Evolutionary conservation across 2,888 invertebrate genomes (phyloP), one percentile per base, ranked within the genome.

Genomic region (Mystacides longicornis): DNA sequence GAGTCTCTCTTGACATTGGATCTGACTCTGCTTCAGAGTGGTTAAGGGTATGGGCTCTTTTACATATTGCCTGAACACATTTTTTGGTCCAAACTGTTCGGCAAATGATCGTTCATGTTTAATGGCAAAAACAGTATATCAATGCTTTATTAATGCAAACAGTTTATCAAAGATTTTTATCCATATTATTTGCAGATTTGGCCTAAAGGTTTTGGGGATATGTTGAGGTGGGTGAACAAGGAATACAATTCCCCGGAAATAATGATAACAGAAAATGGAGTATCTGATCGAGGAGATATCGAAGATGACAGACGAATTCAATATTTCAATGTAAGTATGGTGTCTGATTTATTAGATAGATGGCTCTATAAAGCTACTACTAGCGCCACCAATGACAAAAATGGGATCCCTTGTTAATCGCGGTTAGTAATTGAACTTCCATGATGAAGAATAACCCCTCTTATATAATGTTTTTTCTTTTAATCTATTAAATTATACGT

Each of bases 221-320:
- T 81, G 21, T 67, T 83, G 27, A 77, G 78, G 46, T 81, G 80
- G 78, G 76, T 82, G 64, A 79, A 80, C 65, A 71, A 72, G 46
- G 72, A 75, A 2, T 83, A 82, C 67, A 75, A 77, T 49, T 72
- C 81, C 65, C 74, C 78, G 14, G 74, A 77, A 19, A 79, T 82
- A 56, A 74, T 80, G 63, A 78, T 82, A 43, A 80, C 80, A 2
- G 83, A 83, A 63, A 82, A 81, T 63, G 82, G 82, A 4, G 79
- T 74, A 64, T 76, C 80, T 2, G 80, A 81, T 64, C 70, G 65
- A 45, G 78, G 76, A 22, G 69, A 69, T 18, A 65, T 76, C 31
- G 65, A 76, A 56, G 77, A 79, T 59, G 72, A 76, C 23, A 73
- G 71, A n/a, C 73, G 81, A 60, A 77, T 79, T 52, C 67, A 71